A percentile compares a stretch with the other conserved stretches of the same genome.
phyloP scores from a whole-genome alignment of 2,113 vertebrate genomes.

The Recurvirostra avosetta region DNA sequence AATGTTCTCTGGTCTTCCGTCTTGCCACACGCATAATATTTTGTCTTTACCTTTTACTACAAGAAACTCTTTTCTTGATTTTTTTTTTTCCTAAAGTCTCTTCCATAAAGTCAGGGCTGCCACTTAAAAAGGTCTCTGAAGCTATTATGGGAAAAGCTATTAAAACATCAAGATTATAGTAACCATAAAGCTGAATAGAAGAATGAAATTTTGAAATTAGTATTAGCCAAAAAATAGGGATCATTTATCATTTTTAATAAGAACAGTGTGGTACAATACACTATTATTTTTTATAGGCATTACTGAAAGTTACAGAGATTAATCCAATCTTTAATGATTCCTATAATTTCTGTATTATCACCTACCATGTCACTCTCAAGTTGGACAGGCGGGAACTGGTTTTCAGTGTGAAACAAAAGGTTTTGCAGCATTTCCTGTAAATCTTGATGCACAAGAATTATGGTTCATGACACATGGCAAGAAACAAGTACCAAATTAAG shows the following conservation, averaged over 20 bases:
- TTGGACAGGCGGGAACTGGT: not conserved
- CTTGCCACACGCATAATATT: not conserved
- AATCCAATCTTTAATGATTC: slow-evolving; percentile 18
- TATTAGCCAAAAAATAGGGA: slow-evolving; percentile 2
- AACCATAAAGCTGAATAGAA: slow-evolving; percentile 37
- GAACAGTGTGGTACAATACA: slow-evolving; percentile 9
- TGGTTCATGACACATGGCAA: fast-evolving
- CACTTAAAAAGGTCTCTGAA: slow-evolving; percentile 20
- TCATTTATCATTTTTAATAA: slow-evolving; percentile 46
- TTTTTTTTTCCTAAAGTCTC: not conserved
- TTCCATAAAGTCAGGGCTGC: slow-evolving; percentile 9
- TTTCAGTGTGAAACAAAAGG: not conserved
- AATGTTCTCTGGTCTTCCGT: not conserved
- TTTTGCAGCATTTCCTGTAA: not conserved
- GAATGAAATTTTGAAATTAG: slow-evolving; percentile 34
- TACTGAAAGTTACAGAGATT: slow-evolving; percentile 26
- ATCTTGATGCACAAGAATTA: not conserved
- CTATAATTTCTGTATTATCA: not conserved
- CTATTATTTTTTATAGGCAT: slow-evolving; percentile 5
- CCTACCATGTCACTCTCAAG: not conserved
- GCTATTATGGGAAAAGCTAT: slow-evolving; percentile 43
- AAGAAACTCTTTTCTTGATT: not conserved
- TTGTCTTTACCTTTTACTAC: not conserved
- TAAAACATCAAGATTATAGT: slow-evolving; percentile 39
- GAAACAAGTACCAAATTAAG: not conserved